These are phyloP conservation scores for Nasonia giraulti DNA, from an alignment of 1,140 invertebrate species.

Conservation along the genomic window DNA sequence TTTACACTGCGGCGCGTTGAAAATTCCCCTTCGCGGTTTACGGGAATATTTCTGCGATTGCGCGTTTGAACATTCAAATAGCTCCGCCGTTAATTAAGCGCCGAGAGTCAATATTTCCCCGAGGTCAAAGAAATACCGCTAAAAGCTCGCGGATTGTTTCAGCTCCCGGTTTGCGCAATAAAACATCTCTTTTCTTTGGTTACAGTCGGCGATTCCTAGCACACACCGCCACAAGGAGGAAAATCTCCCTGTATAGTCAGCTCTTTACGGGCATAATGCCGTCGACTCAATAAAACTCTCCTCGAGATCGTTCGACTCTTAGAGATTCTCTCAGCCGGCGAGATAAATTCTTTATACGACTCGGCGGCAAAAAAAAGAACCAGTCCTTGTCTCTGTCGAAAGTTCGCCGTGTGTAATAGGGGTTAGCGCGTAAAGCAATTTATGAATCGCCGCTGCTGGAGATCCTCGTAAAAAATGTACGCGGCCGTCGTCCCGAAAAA, in stretches of 20 bases:
- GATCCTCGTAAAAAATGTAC: constrained; percentile 23
- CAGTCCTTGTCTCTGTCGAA: not conserved
- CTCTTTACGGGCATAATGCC: not conserved
- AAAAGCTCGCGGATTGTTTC: too few relatives aligned
- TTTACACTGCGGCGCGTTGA: not conserved
- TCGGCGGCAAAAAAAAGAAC: not conserved
- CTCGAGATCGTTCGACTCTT: not conserved
- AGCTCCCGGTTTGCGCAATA: not conserved
- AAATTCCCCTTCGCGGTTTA: too few relatives aligned
- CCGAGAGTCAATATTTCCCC: too few relatives aligned
- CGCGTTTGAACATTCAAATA: too few relatives aligned
- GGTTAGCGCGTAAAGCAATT: constrained; percentile 34
- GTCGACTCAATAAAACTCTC: not conserved
- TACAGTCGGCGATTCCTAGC: too few relatives aligned
- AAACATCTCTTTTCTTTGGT: not conserved
- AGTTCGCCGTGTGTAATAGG: not conserved
- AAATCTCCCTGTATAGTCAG: not conserved
- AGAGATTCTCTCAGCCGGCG: not conserved
- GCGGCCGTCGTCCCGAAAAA: constrained; percentile 3
- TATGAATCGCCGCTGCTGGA: constrained; percentile 36
- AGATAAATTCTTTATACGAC: constrained; percentile 32
- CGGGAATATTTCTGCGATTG: too few relatives aligned
- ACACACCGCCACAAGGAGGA: too few relatives aligned
- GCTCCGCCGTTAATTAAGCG: too few relatives aligned
- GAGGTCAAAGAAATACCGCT: not conserved